Conservation (phyloP, 92 coral and sea anemone species). For the Scolanthus callimorphus region DNA sequence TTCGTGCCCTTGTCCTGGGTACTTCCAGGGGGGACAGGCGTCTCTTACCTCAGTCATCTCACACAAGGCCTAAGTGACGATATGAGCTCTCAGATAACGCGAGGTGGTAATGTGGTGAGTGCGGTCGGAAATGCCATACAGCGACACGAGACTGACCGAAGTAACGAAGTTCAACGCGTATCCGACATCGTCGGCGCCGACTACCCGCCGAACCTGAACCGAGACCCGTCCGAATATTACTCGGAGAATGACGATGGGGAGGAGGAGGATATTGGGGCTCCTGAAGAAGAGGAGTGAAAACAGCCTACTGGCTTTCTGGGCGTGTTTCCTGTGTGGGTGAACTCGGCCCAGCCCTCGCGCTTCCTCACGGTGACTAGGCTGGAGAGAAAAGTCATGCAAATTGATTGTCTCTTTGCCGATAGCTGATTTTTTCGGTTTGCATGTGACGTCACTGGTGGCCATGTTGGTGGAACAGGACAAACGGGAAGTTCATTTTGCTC, state of each 20-base stretch:
- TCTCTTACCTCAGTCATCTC: constrained; percentile 55
- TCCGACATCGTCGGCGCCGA: constrained; percentile 66
- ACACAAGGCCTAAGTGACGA: constrained; percentile 64
- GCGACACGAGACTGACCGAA: constrained; percentile 21
- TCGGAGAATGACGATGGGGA: neutral
- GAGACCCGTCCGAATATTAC: neutral
- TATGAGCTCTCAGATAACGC: constrained; percentile 57
- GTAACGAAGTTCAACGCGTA: constrained; percentile 51
- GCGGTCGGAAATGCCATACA: constrained; percentile 60
- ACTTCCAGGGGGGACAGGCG: constrained; percentile 72
- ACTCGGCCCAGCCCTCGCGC: too few species aligned
- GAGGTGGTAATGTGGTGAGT: constrained; percentile 47
- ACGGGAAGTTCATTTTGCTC: too few species aligned
- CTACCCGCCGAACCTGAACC: neutral
- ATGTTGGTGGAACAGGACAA: too few species aligned
- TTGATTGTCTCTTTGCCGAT: too few species aligned
- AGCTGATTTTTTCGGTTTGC: too few species aligned
- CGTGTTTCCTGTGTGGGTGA: too few species aligned
- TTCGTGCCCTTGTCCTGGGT: constrained; percentile 40
- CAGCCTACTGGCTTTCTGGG: too few species aligned
- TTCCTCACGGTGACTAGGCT: too few species aligned
- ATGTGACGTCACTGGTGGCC: too few species aligned
- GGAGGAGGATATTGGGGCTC: neutral
- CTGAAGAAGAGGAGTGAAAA: too few species aligned
- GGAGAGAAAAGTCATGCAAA: too few species aligned